Evolutionary conservation across 2,888 invertebrate genomes (phyloP), one percentile per base, ranked within the genome.

Genomic region (Diplazon laetatorius): DNA sequence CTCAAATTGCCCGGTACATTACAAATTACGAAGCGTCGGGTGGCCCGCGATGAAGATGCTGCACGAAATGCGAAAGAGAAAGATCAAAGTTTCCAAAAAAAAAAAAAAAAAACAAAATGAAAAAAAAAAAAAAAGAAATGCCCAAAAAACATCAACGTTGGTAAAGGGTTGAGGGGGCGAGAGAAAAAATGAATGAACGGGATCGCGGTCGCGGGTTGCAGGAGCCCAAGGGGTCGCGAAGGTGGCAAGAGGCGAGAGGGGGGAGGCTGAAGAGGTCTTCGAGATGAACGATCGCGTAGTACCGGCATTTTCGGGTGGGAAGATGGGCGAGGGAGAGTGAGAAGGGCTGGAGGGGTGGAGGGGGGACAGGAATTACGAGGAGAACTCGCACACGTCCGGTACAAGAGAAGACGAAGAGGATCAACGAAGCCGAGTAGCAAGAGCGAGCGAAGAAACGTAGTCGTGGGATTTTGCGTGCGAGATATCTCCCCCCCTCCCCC

Each of bases 391-490:
- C 65, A 52, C 85, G 86, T 86, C 85, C 86, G 86, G 85, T 86
- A 86, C 85, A 85, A 83, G 86, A 86, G 25, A 46, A 63, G 63
- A 46, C 16, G 35, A 20, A 18, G 30, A 55, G 22, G 30, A 55
- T 0, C 25, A 25, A 48, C 25, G n/a, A n/a, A 30, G 3, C 2
- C 14, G 30, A 14, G 30, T 14, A 52, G 52, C 14, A 16, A 14
- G 14, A 30, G 52, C 39, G 22, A 22, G 52, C 39, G 37, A 22
- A 66, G 52, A 12, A 52, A 66, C 85, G 83, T n/a, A 86, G 84
- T 85, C 85, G 85, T 86, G 85, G 86, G 86, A 86, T 86, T 84
- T 78, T 35, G 37, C 60, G 70, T 39, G 25, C 35, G 42, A 46
- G 50, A 1, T 48, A 14, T 12, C 65, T 35, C 48, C 30, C 35